Percentiles rank a stretch among this genome's conserved stretches.
Evolutionary conservation across 2,797 vertebrate species (phyloP).

Genomic region (Rhyacichthys aspro): DNA sequence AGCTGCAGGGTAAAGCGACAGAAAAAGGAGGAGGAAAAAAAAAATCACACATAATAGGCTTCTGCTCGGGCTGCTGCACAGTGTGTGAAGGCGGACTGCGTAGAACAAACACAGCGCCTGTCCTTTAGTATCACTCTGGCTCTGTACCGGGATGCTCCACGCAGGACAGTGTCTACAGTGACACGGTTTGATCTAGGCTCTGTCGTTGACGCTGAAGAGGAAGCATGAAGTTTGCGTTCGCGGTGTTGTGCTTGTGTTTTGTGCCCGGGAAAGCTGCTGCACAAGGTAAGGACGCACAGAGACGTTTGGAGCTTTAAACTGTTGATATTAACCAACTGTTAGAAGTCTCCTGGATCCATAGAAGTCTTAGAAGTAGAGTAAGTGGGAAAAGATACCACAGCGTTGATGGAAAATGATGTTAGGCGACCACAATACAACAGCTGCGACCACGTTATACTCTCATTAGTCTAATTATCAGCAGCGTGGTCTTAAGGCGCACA

Average conservation of each 20-base stretch:
- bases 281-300: constrained; percentile 60
- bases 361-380: not conserved
- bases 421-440: constrained; percentile 3
- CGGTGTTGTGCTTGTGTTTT: constrained; percentile 59
- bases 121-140: constrained; percentile 29
- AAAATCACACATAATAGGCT: constrained; percentile 1
- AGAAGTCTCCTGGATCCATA: not conserved
- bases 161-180: constrained; percentile 14
- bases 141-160: constrained; percentile 27
- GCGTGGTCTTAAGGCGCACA: too few species aligned
- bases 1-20: constrained; percentile 23
- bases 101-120: constrained; percentile 13
- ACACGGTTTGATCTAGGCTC: constrained; percentile 23
- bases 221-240: constrained; percentile 69
- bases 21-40: constrained; percentile 1
- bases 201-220: constrained; percentile 8
- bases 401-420: not conserved
- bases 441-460: not conserved
- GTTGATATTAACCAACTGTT: constrained; percentile 9
- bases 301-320: constrained; percentile 12
- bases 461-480: not conserved
- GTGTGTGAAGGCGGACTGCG: constrained; percentile 29
- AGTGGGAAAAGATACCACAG: not conserved
- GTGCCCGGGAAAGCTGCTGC: constrained; percentile 38
- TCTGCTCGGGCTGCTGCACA: constrained; percentile 24